Evolutionary conservation across 1,140 invertebrate genomes (phyloP).

Genomic region (Drosophila cardini): DNA sequence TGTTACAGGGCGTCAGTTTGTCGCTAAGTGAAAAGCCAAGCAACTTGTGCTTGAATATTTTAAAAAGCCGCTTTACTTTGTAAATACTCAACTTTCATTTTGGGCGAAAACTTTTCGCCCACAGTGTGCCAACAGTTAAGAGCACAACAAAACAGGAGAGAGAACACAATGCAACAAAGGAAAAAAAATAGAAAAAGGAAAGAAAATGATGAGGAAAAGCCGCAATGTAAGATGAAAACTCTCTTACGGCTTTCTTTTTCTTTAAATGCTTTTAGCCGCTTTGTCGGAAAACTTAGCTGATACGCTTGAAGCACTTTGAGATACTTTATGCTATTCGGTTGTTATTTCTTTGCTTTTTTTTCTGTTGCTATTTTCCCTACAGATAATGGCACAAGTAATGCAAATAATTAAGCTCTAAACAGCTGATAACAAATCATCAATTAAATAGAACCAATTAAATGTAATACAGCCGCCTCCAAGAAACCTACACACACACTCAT

Average conservation of each 20-base stretch:
- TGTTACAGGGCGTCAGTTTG: conserved; percentile 39
- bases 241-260: conserved; percentile 29
- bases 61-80: conserved; percentile 77
- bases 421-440: conserved; percentile 79
- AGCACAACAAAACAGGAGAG: no score
- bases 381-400: conserved; percentile 47
- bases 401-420: conserved; percentile 76
- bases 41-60: conserved; percentile 71
- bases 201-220: conserved; percentile 33
- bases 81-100: conserved; percentile 64
- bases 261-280: conserved; percentile 76
- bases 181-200: conserved; percentile 16
- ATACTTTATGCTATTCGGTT: conserved; percentile 36
- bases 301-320: conserved; percentile 41
- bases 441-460: conserved; percentile 73
- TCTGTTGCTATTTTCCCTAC: conserved; percentile 5
- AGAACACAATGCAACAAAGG: conserved; percentile 2
- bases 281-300: conserved; percentile 56
- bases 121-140: conserved; percentile 13
- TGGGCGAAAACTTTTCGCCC: conserved; percentile 58
- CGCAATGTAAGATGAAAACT: conserved; percentile 49
- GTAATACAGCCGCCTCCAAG: conserved; percentile 44
- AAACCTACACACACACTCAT: conserved; percentile 17
- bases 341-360: no score
- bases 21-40: conserved; percentile 76